phyloP scores from a whole-genome alignment of 2,888 invertebrate species.

The Drosophila diplacantha region DNA sequence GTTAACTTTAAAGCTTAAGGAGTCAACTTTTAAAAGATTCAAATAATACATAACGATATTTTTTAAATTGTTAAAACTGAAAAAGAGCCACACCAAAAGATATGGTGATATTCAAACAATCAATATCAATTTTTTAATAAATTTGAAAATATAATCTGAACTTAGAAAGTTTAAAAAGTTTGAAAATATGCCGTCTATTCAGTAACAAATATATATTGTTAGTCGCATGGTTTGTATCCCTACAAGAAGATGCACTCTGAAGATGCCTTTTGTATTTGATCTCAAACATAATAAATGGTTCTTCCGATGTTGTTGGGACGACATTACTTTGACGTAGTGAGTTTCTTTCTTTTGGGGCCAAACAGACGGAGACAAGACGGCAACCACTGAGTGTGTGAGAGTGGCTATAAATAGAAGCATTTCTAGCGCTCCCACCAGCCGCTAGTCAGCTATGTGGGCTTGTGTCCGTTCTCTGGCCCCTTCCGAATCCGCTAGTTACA shows the following conservation, averaged over 20 bases:
- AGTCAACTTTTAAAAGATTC: no score
- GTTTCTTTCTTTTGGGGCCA: slow-evolving; percentile 57
- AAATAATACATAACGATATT: no score
- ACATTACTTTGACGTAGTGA: slow-evolving; percentile 60
- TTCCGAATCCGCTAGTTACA: slow-evolving; percentile 32
- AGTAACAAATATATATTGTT: background rate
- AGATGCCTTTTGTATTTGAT: background rate
- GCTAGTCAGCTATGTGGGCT: slow-evolving; percentile 48
- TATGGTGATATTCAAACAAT: no score
- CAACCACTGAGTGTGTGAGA: slow-evolving; percentile 76
- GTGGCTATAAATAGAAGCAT: slow-evolving; percentile 73
- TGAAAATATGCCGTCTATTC: no score
- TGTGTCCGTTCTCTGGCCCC: slow-evolving; percentile 39
- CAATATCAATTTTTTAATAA: no score
- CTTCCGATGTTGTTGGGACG: slow-evolving; percentile 38
- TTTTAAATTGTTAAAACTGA: no score
- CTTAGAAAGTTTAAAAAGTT: no score
- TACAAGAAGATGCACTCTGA: background rate
- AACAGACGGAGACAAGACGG: slow-evolving; percentile 51
- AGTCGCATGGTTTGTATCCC: background rate
- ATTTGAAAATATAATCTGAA: no score
- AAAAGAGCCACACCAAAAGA: no score
- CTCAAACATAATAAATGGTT: slow-evolving; percentile 17
- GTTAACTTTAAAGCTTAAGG: no score
- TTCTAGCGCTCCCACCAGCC: slow-evolving; percentile 74